Base-by-base conservation (phyloP, 2,888 invertebrate species). In the Conus canariensis region DNA sequence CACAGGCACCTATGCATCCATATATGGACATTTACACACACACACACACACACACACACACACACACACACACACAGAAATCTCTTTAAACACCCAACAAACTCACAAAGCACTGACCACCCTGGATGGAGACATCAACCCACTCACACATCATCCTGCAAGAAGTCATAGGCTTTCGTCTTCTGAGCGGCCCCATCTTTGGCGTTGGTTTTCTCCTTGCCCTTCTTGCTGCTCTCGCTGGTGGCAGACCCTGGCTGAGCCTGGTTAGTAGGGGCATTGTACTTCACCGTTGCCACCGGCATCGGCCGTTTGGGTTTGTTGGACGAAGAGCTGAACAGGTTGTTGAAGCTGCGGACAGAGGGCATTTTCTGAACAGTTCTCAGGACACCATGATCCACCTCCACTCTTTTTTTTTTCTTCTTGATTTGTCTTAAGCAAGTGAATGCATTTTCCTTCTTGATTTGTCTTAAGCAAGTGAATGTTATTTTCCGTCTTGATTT, bases 251-350 rank as follows among this genome's bases (percentile, higher is more conserved):
- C 82, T 19, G 58, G 25, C 90, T 97, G 97, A 88, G 97, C 97
- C 94, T 97, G 97, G 95, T 97, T 97, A 22, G 97, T 97, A 22
- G 97, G 97, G 12, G 98, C 97, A 91, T 98, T 98, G 96, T 97
- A 98, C 86, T 97, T 97, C 88, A 98, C 97, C 93, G 98, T 98
- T 91, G 96, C 96, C 90, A 96, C 93, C 0, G 96, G 96, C 70
- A 96, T 92, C 88, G 91, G 94, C 83, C 94, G 94, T 90, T 92
- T 95, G 60, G 95, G 95, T 87, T 95, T 95, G 95, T 95, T 94
- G 92, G 97, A 97, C 0, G 77, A 77, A 94, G 97, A 96, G 93
- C 97, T 97, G 97, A 98, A 98, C 93, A 98, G 97, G 96, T 97
- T 97, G 95, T 97, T 97, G 97, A 98, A 98, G 97, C 98, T 98